Evolutionary conservation across 2,113 vertebrate genomes (phyloP), one percentile per base, ranked within the genome.

Genomic region (Dicrurus megarhynchus): DNA sequence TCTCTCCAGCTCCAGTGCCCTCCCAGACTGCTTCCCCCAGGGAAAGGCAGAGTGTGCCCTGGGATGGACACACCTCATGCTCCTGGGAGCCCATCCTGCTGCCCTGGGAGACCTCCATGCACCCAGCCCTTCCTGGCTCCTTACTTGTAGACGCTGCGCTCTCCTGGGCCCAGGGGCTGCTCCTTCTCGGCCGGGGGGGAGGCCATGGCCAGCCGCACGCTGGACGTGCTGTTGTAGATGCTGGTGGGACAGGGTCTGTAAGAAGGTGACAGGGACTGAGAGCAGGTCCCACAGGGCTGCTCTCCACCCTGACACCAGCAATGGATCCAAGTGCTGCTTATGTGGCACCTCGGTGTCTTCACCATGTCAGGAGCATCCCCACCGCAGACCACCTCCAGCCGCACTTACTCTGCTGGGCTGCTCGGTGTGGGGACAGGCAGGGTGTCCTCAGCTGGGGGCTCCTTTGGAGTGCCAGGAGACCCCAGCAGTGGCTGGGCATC

Each of bases 81-180:
- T 65, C 30, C 55, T 28, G 24, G 60, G 19, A 75, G 27, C 26
- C n/a, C 33, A 70, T 24, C 18, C 7, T 35, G 7, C 30, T 49
- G 30, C 56, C 50, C 41, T 7, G 26, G 37, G 69, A 37, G 7
- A 16, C 9, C 30, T 37, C 28, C 44, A 3, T 6, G 30, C 52
- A 42, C 49, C 46, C 84, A 88, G 20, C 20, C 57, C 52, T 60
- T 55, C 26, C 35, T 16, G 32, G 53, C 57, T 75, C 97, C 99
- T 98, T 94, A 99, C 99, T 98, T 99, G 91, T 98, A 98, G 88
- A 98, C 17, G 16, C 98, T 97, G 84, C 98, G 98, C 56, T 97
- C 98, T 20, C 98, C 98, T 3, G 71, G 83, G 79, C 22, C 77
- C 0, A 4, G 39, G 32, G 63, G 28, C 87, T 94, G 97, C 77